Conservation (phyloP, 2,888 invertebrate genomes). For the Dynastes maya region DNA sequence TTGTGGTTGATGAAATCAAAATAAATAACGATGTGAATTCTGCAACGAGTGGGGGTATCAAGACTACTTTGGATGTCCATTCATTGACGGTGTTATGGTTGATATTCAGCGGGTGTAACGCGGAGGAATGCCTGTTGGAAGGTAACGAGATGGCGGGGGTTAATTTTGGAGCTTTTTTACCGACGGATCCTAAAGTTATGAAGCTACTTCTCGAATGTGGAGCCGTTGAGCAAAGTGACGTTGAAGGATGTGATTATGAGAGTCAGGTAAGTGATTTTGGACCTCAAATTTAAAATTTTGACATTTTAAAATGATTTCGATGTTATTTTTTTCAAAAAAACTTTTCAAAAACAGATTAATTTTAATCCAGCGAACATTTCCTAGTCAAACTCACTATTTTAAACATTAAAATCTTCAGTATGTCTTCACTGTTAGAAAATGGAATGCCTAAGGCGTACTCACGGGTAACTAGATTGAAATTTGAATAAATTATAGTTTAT, state of each 20-base stretch:
- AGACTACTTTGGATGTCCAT: constrained; percentile 73
- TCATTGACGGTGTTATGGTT: constrained; percentile 85
- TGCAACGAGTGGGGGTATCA: constrained; percentile 35
- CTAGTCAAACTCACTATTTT: neutral
- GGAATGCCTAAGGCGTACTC: no score
- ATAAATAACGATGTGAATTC: constrained; percentile 53
- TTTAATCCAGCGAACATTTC: neutral
- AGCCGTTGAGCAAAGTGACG: constrained; percentile 74
- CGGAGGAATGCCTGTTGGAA: constrained; percentile 74
- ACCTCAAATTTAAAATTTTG: no score
- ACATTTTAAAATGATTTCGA: no score
- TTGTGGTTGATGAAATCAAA: constrained; percentile 50
- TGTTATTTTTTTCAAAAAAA: neutral
- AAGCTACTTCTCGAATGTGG: constrained; percentile 84
- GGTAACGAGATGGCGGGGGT: constrained; percentile 70
- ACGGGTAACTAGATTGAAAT: no score
- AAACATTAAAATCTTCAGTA: neutral
- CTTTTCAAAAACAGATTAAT: neutral
- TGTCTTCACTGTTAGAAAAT: no score
- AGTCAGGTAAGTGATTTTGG: constrained; percentile 66
- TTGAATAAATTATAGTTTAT: no score
- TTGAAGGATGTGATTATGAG: constrained; percentile 68
- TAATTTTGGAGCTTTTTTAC: constrained; percentile 75
- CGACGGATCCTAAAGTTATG: constrained; percentile 80
- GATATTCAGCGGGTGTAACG: constrained; percentile 78